phyloP scores from a whole-genome alignment of 2,888 invertebrate species.

The Aphidoletes aphidimyza region DNA sequence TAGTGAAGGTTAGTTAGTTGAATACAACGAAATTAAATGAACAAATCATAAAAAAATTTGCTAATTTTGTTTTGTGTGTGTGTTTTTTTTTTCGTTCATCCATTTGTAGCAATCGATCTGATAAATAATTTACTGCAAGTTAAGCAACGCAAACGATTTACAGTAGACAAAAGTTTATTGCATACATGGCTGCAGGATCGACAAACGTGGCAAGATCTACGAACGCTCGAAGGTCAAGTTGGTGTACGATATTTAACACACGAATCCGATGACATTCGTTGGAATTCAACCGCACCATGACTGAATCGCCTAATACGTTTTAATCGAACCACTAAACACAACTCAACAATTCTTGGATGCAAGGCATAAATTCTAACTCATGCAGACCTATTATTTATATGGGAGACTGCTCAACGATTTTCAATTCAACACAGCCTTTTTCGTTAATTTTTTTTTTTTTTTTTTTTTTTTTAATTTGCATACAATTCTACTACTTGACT shows the following conservation, averaged over 20 bases:
- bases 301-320: not conserved
- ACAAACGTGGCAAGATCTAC: constrained; percentile 94
- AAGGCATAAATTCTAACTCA: not conserved
- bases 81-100: not conserved
- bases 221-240: constrained; percentile 83
- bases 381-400: no score
- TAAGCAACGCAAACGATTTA: constrained; percentile 92
- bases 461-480: no score
- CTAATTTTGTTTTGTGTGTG: not conserved
- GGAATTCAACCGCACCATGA: constrained; percentile 69
- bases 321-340: not conserved
- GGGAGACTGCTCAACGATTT: not conserved
- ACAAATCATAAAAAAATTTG: not conserved
- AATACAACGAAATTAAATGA: not conserved
- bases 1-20: constrained; percentile 74
- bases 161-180: constrained; percentile 94
- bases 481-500: no score
- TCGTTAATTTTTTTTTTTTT: not conserved
- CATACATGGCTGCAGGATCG: constrained; percentile 98
- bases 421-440: not conserved
- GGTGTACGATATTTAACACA: constrained; percentile 88
- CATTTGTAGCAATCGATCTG: constrained; percentile 87
- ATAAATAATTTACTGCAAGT: constrained; percentile 98
- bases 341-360: not conserved
- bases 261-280: constrained; percentile 92